phyloP scores from a whole-genome alignment of 2,888 invertebrate genomes.

The Acleris emargana region DNA sequence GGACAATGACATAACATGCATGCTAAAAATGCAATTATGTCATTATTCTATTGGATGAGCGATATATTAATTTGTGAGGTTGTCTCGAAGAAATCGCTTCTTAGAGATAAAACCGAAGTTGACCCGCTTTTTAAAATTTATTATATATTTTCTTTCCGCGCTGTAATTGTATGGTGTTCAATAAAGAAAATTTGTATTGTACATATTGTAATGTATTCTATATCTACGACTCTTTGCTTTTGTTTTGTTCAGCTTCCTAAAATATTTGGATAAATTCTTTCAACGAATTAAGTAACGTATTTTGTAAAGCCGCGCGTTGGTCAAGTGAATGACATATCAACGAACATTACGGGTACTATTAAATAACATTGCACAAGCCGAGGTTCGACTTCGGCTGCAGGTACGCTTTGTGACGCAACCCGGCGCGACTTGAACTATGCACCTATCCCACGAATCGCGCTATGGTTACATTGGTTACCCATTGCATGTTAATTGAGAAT shows the following conservation, averaged over 20 bases:
- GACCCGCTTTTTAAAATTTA: no score
- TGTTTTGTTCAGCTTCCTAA: not conserved
- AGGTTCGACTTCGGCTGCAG: constrained; percentile 28
- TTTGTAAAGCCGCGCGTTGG: constrained; percentile 13
- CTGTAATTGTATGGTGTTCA: no score
- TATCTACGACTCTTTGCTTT: not conserved
- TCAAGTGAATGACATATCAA: constrained; percentile 22
- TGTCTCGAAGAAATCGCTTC: no score
- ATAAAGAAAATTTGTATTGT: no score
- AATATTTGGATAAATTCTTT: not conserved
- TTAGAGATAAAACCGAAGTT: no score
- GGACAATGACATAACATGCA: no score
- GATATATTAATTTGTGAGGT: no score
- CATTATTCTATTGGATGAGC: no score
- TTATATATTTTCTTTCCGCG: no score
- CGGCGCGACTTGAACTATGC: constrained; percentile 39
- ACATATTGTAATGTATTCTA: no score
- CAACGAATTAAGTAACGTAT: not conserved
- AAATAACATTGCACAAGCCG: constrained; percentile 31
- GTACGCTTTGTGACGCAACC: constrained; percentile 25
- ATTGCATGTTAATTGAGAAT: constrained; percentile 30
- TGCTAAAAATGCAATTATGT: no score
- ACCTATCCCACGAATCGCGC: constrained; percentile 39
- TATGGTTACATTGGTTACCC: constrained; percentile 15
- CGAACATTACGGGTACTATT: constrained; percentile 24